phyloP scores from a whole-genome alignment of 2,888 invertebrate species.

The Diplazon laetatorius region DNA sequence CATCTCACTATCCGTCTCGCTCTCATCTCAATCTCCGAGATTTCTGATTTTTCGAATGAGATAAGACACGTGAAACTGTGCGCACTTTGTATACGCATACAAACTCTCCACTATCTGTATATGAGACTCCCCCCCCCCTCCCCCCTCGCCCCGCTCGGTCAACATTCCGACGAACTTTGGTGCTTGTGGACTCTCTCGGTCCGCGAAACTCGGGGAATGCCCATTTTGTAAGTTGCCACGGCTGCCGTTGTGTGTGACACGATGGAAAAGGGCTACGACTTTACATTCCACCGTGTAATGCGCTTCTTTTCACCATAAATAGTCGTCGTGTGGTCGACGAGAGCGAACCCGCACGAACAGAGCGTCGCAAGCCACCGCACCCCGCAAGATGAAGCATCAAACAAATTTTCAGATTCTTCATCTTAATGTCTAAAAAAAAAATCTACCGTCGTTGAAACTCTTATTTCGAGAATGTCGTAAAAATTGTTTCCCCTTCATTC shows the following conservation, averaged over 20 bases:
- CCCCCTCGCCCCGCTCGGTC: too few species aligned
- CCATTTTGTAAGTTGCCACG: conserved; percentile 59
- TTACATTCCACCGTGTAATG: conserved; percentile 64
- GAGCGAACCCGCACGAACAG: conserved; percentile 15
- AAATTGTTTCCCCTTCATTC: conserved; percentile 31
- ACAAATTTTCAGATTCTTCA: conserved; percentile 56
- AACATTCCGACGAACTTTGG: conserved; percentile 31
- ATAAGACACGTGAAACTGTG: conserved; percentile 49
- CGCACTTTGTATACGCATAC: conserved; percentile 29
- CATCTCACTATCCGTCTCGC: conserved; percentile 26
- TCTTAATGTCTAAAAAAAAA: conserved; percentile 54
- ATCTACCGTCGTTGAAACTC: conserved; percentile 39
- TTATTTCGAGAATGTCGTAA: conserved; percentile 35
- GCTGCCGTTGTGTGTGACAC: conserved; percentile 61
- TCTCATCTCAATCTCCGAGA: conserved; percentile 63
- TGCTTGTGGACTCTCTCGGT: conserved; percentile 41
- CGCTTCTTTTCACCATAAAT: conserved; percentile 63
- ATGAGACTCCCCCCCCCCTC: conserved; percentile 26
- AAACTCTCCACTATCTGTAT: background rate
- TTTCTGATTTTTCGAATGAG: conserved; percentile 62
- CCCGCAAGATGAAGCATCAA: conserved; percentile 61
- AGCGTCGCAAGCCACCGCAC: conserved; percentile 19
- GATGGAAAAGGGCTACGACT: conserved; percentile 55
- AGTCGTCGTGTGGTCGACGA: conserved; percentile 34
- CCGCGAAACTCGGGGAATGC: conserved; percentile 61